Percentiles rank a stretch among this genome's conserved stretches.
phyloP scores from a whole-genome alignment of 2,113 vertebrate genomes.

The Sceloporus tristichus region DNA sequence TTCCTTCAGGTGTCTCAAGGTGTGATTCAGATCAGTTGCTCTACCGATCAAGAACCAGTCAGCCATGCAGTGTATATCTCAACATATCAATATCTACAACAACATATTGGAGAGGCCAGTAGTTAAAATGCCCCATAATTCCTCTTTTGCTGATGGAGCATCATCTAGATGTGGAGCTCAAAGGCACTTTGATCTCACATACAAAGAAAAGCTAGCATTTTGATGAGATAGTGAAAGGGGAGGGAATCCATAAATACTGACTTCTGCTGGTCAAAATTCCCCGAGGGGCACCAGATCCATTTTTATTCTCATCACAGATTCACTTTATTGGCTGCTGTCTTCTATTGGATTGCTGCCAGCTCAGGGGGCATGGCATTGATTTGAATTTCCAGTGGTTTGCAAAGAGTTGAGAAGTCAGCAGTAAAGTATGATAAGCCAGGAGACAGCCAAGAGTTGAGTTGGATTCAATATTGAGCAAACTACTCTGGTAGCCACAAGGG shows the following conservation, averaged over 20 bases:
- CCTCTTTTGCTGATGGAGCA: slow-evolving; percentile 1
- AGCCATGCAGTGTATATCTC: neutral
- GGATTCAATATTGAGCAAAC: neutral
- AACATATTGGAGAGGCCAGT: neutral
- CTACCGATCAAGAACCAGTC: neutral
- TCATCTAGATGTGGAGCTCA: neutral
- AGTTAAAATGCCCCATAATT: slow-evolving; percentile 3
- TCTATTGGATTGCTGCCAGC: slow-evolving; percentile 15
- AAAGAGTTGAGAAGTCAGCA: neutral
- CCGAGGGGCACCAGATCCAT: neutral
- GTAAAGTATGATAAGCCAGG: neutral
- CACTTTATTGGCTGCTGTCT: slow-evolving; percentile 21
- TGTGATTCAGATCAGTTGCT: neutral
- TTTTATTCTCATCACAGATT: slow-evolving; percentile 20
- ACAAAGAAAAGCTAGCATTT: neutral
- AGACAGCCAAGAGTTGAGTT: neutral
- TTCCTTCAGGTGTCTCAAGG: neutral
- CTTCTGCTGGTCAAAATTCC: slow-evolving; percentile 8
- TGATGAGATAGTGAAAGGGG: slow-evolving; percentile 10
- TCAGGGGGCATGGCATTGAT: slow-evolving; percentile 12
- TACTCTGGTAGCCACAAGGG: neutral
- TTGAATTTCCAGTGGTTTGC: slow-evolving; percentile 13
- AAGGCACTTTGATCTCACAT: slow-evolving; percentile 26
- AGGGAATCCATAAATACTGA: slow-evolving; percentile 15
- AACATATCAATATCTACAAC: neutral